Base-by-base conservation (phyloP, 1,140 invertebrate species). In the Macrobrachium nipponense region DNA sequence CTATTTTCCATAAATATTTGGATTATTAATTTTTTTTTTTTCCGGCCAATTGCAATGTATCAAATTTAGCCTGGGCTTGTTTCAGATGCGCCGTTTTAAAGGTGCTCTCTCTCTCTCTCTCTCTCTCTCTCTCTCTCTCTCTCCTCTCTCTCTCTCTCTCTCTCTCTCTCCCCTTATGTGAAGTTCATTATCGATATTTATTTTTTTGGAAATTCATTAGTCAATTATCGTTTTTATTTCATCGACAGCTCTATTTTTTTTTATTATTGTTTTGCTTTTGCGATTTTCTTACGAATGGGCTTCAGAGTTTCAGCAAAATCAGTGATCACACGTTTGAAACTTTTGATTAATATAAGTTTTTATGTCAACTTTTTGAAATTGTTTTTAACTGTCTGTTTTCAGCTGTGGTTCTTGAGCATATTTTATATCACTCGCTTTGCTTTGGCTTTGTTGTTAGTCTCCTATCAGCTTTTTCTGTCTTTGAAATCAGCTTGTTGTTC, bases 71-170 rank as follows among this genome's bases (percentile, higher is more conserved):
- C 12, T 10, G 51, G 12, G 51, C 51, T 36, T 36, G 10, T 60
- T 60, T 78, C 17, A 5, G 4, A n/a, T 14, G 18, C n/a, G n/a
- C 15, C 58, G 17, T 78, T 60, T n/a, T 60, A 20, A n/a, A n/a
- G 51, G 0, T 58, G n/a, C 11, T 77, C 23, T 58, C 44, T 51
- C 23, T 58, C n/a, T 77, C 58, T 77, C 11, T 77, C 58, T 77
- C n/a, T 60, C 76, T 20, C 36, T 51, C 59, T 79, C 58, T 51
- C 59, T 64, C 20, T 62, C 77, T 20, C 18, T 79, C 18, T 64
- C 62, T 62, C 76, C 43, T 20, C 68, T 72, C 43, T 14, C 68
- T 72, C 6, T 20, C 68, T 72, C 43, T 70, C 62, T 64, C 20
- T 18, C 20, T 64, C 62, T 20, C 62, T 64, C 20, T 64, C 5